A percentile compares a stretch with the other conserved stretches of the same genome.
Conservation (phyloP, 2,797 vertebrate species). For the Spheniscus humboldti region DNA sequence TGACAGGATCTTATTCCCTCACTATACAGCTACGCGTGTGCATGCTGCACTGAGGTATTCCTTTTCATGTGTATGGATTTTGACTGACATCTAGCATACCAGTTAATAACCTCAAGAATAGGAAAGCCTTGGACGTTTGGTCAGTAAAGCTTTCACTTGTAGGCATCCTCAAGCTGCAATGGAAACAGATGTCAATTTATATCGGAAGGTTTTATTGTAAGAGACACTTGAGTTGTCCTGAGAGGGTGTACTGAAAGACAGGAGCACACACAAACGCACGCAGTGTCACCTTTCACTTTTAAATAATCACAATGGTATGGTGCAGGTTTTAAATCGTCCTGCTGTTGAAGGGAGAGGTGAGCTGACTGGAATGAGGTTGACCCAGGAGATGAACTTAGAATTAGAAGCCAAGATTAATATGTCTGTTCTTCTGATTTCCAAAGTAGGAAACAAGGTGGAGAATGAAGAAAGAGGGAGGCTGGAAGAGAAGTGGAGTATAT, state of each 20-base stretch:
- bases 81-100: neutral
- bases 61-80: neutral
- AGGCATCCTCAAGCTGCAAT: neutral
- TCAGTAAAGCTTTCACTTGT: neutral
- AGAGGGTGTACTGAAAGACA: neutral
- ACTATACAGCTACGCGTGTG: neutral
- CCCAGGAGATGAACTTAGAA: conserved; percentile 7
- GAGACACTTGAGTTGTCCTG: neutral
- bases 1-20: neutral
- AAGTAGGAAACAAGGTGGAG: conserved; percentile 55
- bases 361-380: conserved; percentile 12
- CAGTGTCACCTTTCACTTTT: neutral
- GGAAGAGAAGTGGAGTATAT: conserved; percentile 61
- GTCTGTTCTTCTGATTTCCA: conserved; percentile 53
- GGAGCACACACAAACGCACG: neutral
- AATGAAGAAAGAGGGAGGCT: conserved; percentile 48
- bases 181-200: neutral
- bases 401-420: conserved; percentile 29
- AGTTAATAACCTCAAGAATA: neutral
- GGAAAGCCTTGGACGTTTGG: neutral
- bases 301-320: neutral
- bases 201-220: neutral
- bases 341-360: neutral
- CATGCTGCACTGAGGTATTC: neutral
- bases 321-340: neutral